Evolutionary conservation across 2,113 vertebrate species (phyloP).

Genomic region (Formicarius rufipectus): DNA sequence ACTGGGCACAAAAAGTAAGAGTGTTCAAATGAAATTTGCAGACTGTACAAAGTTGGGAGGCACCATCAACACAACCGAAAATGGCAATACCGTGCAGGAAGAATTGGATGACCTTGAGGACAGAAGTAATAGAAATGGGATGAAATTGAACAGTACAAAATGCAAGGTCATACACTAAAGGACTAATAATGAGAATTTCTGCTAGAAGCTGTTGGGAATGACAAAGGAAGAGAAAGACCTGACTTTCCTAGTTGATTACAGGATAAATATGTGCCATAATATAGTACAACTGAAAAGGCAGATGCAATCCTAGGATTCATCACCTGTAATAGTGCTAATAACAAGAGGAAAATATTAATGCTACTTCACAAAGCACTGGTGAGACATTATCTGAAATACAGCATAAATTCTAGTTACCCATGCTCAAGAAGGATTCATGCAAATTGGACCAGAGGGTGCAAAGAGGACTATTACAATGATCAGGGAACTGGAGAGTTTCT

Average conservation of each 20-base stretch:
- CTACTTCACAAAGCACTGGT: slow-evolving; percentile 30
- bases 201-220: slow-evolving; percentile 64
- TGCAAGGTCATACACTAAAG: slow-evolving; percentile 67
- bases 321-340: slow-evolving; percentile 63
- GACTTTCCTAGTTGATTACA: slow-evolving; percentile 65
- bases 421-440: slow-evolving; percentile 37
- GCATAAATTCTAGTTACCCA: background rate
- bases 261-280: slow-evolving; percentile 67
- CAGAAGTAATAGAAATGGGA: slow-evolving; percentile 70
- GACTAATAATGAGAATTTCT: slow-evolving; percentile 72
- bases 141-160: slow-evolving; percentile 70
- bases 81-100: slow-evolving; percentile 43
- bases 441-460: slow-evolving; percentile 54
- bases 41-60: slow-evolving; percentile 61
- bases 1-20: slow-evolving; percentile 43
- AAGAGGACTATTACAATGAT: slow-evolving; percentile 35
- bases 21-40: slow-evolving; percentile 50
- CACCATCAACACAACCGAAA: slow-evolving; percentile 62
- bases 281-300: slow-evolving; percentile 64
- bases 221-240: slow-evolving; percentile 64
- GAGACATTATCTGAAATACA: slow-evolving; percentile 47
- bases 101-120: slow-evolving; percentile 71
- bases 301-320: slow-evolving; percentile 62
- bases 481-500: background rate
- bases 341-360: slow-evolving; percentile 61